A percentile compares a stretch with the other conserved stretches of the same genome.
phyloP scores from a whole-genome alignment of 2,113 vertebrate species.

The Acrocephalus arundinaceus region DNA sequence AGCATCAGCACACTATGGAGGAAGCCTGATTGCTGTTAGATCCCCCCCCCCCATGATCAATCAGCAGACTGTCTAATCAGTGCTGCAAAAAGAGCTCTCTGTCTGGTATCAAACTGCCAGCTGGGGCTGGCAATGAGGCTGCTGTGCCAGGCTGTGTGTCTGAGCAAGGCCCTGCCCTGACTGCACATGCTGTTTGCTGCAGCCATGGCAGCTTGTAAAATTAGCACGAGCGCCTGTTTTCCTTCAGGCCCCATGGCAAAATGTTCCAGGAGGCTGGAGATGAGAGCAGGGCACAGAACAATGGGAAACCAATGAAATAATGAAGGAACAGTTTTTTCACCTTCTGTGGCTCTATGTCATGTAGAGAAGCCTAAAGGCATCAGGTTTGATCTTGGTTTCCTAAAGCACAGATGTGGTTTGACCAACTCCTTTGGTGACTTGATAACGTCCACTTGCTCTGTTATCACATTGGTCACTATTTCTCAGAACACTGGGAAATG shows the following conservation, averaged over 20 bases:
- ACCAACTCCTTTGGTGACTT: background rate
- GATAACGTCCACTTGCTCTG: background rate
- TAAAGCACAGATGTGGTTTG: background rate
- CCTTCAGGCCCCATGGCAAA: background rate
- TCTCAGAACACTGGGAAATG: background rate
- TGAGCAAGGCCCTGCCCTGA: background rate
- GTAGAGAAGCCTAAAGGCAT: background rate
- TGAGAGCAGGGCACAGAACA: background rate
- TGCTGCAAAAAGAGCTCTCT: background rate
- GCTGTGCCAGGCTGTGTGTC: background rate
- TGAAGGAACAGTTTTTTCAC: background rate
- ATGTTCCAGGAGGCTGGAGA: background rate
- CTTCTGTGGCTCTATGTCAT: background rate
- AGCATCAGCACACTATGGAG: background rate
- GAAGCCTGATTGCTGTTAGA: background rate
- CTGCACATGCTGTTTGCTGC: background rate
- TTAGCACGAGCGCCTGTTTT: background rate
- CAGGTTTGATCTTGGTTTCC: background rate
- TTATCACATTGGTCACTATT: rapidly evolving
- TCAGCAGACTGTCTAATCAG: background rate
- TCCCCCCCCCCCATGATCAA: rapidly evolving
- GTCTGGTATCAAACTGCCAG: too few relatives aligned
- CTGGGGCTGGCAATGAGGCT: background rate
- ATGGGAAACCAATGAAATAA: background rate
- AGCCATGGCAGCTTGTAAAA: conserved; percentile 8